phyloP scores from a whole-genome alignment of 2,888 invertebrate species.

The Brenthis daphne region DNA sequence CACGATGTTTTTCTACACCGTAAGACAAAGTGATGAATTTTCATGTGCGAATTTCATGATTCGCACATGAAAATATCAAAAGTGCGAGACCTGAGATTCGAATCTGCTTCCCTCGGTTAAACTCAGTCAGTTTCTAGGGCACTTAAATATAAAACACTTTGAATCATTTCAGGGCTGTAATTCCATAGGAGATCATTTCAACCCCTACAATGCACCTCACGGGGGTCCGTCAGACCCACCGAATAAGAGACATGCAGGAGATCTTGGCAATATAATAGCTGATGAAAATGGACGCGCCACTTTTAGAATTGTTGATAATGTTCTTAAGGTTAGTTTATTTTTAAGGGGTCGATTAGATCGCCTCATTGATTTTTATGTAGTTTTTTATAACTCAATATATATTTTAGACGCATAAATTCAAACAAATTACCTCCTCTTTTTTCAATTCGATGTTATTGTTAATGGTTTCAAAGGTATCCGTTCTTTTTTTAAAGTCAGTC shows the following conservation, averaged over 20 bases:
- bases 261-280: conserved; percentile 92
- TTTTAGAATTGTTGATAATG: conserved; percentile 62
- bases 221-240: conserved; percentile 87
- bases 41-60: too few species aligned
- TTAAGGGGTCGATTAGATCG: too few species aligned
- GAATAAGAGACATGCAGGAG: conserved; percentile 90
- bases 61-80: not conserved
- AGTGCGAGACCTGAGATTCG: not conserved
- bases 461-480: too few species aligned
- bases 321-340: conserved; percentile 55
- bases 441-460: too few species aligned
- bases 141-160: not conserved
- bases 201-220: conserved; percentile 88
- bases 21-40: too few species aligned
- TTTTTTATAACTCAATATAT: too few species aligned
- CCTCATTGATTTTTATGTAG: too few species aligned
- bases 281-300: conserved; percentile 86
- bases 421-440: too few species aligned
- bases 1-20: too few species aligned
- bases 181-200: conserved; percentile 95
- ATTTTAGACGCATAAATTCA: too few species aligned
- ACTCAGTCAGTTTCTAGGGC: too few species aligned
- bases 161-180: conserved; percentile 88
- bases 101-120: not conserved
- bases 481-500: too few species aligned